Conservation (phyloP, 2,888 invertebrate species). For the Hoplodrina blanda region DNA sequence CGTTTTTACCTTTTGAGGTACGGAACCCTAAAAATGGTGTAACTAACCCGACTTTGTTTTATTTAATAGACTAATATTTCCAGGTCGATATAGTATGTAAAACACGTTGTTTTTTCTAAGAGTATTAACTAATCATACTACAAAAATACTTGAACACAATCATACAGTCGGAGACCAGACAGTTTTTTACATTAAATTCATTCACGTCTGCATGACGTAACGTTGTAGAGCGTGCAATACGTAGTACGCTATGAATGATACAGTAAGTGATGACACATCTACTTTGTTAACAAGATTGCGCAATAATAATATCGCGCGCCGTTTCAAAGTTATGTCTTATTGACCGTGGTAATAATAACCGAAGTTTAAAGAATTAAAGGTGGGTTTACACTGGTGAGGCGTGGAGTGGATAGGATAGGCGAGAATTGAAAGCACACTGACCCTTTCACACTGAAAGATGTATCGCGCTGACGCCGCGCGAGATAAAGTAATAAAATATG, state of each 20-base stretch:
- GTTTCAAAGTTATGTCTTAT: constrained; percentile 33
- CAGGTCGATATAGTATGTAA: background rate
- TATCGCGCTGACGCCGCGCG: too few species aligned
- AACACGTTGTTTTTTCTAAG: background rate
- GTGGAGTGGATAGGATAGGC: too few species aligned
- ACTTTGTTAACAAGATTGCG: constrained; percentile 6
- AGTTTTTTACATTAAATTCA: constrained; percentile 30
- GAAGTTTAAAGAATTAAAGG: background rate
- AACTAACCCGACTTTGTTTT: too few species aligned
- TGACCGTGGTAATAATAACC: background rate
- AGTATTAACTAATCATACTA: background rate
- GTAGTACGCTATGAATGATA: constrained; percentile 20
- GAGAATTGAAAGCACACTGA: too few species aligned
- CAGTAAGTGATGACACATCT: constrained; percentile 34
- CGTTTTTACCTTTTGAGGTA: too few species aligned
- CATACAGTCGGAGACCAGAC: constrained; percentile 22
- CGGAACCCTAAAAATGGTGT: too few species aligned
- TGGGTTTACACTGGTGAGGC: too few species aligned
- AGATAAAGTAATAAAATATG: too few species aligned
- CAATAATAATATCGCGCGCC: constrained; percentile 23
- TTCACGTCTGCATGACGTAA: constrained; percentile 41
- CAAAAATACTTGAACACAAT: constrained; percentile 4
- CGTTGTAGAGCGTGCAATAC: constrained; percentile 24
- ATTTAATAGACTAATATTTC: background rate
- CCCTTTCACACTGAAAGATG: too few species aligned